These are phyloP conservation scores for Conus canariensis DNA, from an alignment of 2,888 invertebrate species.

Conservation along the genomic window DNA sequence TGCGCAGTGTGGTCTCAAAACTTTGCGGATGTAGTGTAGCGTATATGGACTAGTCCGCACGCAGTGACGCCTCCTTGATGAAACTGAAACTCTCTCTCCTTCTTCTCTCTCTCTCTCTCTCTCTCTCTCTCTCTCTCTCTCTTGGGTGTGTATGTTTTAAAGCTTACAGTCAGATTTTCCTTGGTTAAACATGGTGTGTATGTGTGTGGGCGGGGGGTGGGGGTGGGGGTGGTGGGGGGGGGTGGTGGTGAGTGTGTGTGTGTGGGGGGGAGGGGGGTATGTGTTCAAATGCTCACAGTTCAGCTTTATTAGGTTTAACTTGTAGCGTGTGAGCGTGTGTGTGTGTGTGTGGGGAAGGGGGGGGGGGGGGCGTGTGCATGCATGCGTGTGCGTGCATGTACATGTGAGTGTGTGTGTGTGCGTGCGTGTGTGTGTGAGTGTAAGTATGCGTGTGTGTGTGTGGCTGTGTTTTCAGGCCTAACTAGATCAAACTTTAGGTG, in stretches of 20 bases:
- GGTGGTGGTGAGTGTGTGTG: background rate
- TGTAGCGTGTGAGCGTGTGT: background rate
- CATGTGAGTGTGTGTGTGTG: background rate
- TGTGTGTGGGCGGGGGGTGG: background rate
- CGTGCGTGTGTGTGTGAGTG: background rate
- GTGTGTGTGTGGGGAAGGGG: background rate
- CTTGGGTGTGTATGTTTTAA: background rate
- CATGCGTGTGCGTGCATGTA: background rate
- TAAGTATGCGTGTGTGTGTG: background rate
- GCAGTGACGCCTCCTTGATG: too few relatives aligned
- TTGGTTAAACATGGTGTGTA: background rate
- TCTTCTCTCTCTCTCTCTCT: too few relatives aligned
- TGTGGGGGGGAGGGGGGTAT: background rate
- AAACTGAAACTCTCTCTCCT: too few relatives aligned
- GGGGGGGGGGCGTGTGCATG: too few relatives aligned
- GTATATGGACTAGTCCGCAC: too few relatives aligned
- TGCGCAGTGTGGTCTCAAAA: too few relatives aligned
- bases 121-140: too few relatives aligned
- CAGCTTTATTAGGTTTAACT: too few relatives aligned
- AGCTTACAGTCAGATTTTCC: background rate
- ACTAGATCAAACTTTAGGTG: background rate
- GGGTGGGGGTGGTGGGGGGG: background rate
- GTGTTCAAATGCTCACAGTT: too few relatives aligned
- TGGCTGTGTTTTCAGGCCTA: background rate
- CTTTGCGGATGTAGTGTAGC: too few relatives aligned